These are phyloP conservation scores for Dermolepida albohirtum DNA, from an alignment of 2,888 invertebrate genomes.

Conservation along the genomic window DNA sequence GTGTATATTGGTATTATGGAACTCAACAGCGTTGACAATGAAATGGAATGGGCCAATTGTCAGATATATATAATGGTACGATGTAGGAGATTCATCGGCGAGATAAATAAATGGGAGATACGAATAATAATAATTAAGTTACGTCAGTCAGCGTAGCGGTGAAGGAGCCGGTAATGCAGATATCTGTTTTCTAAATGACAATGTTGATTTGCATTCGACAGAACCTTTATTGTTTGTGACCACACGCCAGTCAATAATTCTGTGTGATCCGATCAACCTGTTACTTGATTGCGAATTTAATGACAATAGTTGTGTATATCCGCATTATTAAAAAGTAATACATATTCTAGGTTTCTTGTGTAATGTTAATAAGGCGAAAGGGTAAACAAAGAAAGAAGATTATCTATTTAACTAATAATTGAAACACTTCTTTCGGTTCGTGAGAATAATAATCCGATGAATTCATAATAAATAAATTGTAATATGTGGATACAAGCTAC, in stretches of 20 bases:
- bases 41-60: conserved; percentile 25
- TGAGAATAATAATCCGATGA: too few species aligned
- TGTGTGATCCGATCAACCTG: neutral
- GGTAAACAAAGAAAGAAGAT: too few species aligned
- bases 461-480: too few species aligned
- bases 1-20: conserved; percentile 42
- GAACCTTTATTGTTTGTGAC: conserved; percentile 29
- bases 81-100: conserved; percentile 11
- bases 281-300: neutral
- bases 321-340: neutral
- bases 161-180: conserved; percentile 27
- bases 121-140: conserved; percentile 26
- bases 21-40: conserved; percentile 39
- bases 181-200: conserved; percentile 32
- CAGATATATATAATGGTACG: neutral
- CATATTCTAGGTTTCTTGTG: too few species aligned
- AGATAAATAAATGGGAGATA: conserved; percentile 20
- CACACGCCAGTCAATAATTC: conserved; percentile 1
- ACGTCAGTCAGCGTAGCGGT: conserved; percentile 10
- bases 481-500: too few species aligned
- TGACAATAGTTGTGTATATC: neutral
- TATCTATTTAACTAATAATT: too few species aligned
- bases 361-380: too few species aligned
- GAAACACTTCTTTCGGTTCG: too few species aligned
- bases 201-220: conserved; percentile 20